Evolutionary conservation across 2,888 invertebrate genomes (phyloP).

Genomic region (Tipula unca): DNA sequence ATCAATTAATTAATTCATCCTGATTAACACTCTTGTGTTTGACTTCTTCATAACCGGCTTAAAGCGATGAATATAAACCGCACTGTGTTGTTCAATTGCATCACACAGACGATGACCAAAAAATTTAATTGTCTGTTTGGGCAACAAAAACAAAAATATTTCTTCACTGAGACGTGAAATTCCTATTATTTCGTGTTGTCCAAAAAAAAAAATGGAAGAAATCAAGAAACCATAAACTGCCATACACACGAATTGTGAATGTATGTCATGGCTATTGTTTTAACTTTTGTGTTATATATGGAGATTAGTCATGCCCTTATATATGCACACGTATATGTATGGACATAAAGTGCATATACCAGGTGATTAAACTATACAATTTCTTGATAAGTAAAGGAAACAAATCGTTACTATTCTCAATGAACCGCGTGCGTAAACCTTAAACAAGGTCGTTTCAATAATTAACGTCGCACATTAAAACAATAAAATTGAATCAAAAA

Average conservation of each 20-base stretch:
- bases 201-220: not conserved
- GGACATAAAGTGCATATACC: not conserved
- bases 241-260: not conserved
- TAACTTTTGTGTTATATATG: not conserved
- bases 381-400: not conserved
- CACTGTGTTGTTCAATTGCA: not conserved
- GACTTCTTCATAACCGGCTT: not conserved
- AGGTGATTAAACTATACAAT: not conserved
- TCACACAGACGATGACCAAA: not conserved
- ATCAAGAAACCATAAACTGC: not conserved
- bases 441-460: not conserved
- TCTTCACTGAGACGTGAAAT: not conserved
- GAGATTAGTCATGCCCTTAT: not conserved
- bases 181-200: not conserved
- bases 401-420: not conserved
- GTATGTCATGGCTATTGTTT: not conserved
- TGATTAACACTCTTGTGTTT: not conserved
- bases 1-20: not conserved
- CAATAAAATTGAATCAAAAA: not conserved
- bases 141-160: not conserved
- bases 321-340: not conserved
- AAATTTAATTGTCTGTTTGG: not conserved
- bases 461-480: not conserved
- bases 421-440: not conserved
- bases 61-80: not conserved